phyloP scores from a whole-genome alignment of 1,140 invertebrate genomes.

The Bombyx mori region ASM3026992v2 NC_085122.1:3042001-3042500 shows the following conservation, averaged over 20 bases:
- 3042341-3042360: constrained; percentile 11
- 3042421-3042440: constrained; percentile 21
- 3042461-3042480: constrained; percentile 74
- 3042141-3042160: too few species aligned
- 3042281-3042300: background rate
- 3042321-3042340: background rate
- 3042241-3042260: background rate
- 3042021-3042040: background rate
- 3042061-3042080: too few species aligned
- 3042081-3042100: too few species aligned
- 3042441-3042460: constrained; percentile 73
- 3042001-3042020: constrained; percentile 6
- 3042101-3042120: too few species aligned
- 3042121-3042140: too few species aligned
- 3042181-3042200: too few species aligned
- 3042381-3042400: constrained; percentile 49
- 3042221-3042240: background rate
- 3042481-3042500: constrained; percentile 82
- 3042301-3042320: background rate
- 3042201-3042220: too few species aligned
- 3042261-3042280: background rate
- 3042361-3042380: constrained; percentile 33
- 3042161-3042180: too few species aligned
- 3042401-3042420: constrained; percentile 27
- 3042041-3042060: too few species aligned